These are phyloP conservation scores for Drosophila nasuta DNA, from an alignment of 1,140 invertebrate genomes.

Conservation along the genomic window DNA sequence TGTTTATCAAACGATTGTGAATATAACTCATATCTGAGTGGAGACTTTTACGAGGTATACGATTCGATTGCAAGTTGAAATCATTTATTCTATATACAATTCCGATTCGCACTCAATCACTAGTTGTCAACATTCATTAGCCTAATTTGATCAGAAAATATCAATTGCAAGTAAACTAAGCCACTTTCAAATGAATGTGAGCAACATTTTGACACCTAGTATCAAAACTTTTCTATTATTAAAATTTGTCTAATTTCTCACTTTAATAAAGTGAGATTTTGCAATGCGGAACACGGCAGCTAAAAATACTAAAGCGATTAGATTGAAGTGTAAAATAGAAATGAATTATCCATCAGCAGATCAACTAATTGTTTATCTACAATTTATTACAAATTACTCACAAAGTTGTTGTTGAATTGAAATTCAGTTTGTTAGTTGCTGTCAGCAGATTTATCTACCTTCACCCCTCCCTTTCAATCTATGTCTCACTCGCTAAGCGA, in stretches of 20 bases:
- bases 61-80: constrained; percentile 6
- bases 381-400: constrained; percentile 2
- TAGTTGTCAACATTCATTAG: constrained; percentile 5
- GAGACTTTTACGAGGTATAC: constrained; percentile 5
- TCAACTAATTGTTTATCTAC: constrained; percentile 1
- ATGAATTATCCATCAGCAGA: constrained; percentile 7
- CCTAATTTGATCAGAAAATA: constrained; percentile 6
- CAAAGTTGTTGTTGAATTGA: neutral
- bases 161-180: neutral
- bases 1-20: constrained; percentile 29
- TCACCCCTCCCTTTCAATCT: neutral
- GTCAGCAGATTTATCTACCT: neutral
- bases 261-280: no score
- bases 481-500: neutral
- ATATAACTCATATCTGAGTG: neutral
- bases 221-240: no score
- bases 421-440: neutral
- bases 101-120: constrained; percentile 1
- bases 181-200: neutral
- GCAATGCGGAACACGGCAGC: no score
- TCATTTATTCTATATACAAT: constrained; percentile 5
- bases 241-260: no score
- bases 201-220: no score
- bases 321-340: neutral
- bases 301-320: neutral